Evolutionary conservation across 2,113 vertebrate genomes (phyloP).

Genomic region (Mirounga angustirostris): DNA sequence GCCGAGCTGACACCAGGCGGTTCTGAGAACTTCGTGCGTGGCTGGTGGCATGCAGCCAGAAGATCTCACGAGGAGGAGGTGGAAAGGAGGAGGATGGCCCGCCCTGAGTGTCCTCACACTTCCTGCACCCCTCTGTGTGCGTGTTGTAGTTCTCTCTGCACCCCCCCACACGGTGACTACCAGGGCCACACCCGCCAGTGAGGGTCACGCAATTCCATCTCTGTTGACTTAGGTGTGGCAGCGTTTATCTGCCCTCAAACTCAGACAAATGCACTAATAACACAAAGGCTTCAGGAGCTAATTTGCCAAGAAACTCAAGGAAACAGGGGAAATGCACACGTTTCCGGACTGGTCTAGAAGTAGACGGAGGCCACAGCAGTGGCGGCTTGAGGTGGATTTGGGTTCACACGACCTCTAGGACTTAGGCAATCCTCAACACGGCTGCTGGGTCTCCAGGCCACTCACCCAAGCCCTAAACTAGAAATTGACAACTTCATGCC

Average conservation of each 20-base stretch:
- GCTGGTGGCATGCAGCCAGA: background rate
- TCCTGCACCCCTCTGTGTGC: background rate
- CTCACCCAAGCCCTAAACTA: background rate
- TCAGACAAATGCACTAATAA: background rate
- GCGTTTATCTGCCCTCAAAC: background rate
- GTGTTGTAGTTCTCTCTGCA: background rate
- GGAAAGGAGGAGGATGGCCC: background rate
- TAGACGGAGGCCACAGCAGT: background rate
- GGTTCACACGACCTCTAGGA: background rate
- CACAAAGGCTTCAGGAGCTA: constrained; percentile 47
- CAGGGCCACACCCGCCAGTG: background rate
- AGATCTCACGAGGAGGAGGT: background rate
- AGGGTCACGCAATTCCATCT: constrained; percentile 13
- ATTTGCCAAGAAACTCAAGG: constrained; percentile 52
- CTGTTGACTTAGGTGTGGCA: constrained; percentile 31
- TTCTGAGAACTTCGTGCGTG: background rate
- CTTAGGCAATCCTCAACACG: background rate
- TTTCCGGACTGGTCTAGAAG: background rate
- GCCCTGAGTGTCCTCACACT: background rate
- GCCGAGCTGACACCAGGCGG: background rate
- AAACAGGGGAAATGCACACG: background rate
- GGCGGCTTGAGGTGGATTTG: background rate
- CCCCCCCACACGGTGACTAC: background rate
- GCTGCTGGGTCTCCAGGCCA: background rate
- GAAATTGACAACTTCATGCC: background rate